phyloP scores from a whole-genome alignment of 2,888 invertebrate genomes.

The Ceraclea dissimilis region DNA sequence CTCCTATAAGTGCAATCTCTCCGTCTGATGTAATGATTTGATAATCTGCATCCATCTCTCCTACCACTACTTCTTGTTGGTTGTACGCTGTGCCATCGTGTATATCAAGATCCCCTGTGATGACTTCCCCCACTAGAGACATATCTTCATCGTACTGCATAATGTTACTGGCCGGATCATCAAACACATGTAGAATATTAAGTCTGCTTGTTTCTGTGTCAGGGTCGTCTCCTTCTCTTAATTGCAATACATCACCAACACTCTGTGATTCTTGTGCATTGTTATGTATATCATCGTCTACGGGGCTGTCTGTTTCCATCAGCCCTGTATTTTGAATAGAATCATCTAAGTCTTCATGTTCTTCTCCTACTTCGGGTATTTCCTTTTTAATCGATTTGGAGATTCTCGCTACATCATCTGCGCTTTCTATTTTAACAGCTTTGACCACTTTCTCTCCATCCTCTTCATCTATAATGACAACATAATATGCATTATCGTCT shows the following conservation, averaged over 20 bases:
- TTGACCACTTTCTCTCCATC: slow-evolving; percentile 22
- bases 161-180: slow-evolving; percentile 9
- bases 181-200: slow-evolving; percentile 19
- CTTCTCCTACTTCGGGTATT: background rate
- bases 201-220: slow-evolving; percentile 8
- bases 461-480: slow-evolving; percentile 41
- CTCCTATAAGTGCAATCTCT: slow-evolving; percentile 40
- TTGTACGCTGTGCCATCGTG: slow-evolving; percentile 33
- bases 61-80: slow-evolving; percentile 40
- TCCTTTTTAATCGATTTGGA: slow-evolving; percentile 30
- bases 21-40: slow-evolving; percentile 38
- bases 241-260: background rate
- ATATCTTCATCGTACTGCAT: slow-evolving; percentile 15
- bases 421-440: slow-evolving; percentile 42
- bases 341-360: background rate
- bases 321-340: background rate
- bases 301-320: background rate
- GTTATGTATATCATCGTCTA: background rate
- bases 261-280: background rate
- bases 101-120: slow-evolving; percentile 8
- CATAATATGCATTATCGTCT: slow-evolving; percentile 42
- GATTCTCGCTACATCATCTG: slow-evolving; percentile 33
- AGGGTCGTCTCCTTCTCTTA: background rate
- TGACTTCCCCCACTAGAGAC: slow-evolving; percentile 3
- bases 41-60: slow-evolving; percentile 33